Base-by-base conservation (phyloP, 2,113 vertebrate genomes). In the Lamprotornis superbus region DNA sequence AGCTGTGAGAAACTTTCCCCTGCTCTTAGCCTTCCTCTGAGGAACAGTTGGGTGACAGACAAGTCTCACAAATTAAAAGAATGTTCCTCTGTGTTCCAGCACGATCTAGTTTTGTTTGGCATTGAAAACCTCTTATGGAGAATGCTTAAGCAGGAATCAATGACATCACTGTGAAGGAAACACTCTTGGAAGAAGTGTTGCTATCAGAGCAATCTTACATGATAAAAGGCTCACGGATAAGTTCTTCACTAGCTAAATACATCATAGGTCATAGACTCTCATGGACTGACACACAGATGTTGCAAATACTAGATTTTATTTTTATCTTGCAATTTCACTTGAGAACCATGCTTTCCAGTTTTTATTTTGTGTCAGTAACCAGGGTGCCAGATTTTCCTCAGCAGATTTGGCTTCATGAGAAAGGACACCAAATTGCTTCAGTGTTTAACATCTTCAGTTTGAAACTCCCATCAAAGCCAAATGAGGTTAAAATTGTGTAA, bases 21-120 rank as follows among this genome's bases (percentile, higher is more conserved):
- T 0, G 1, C 21, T 75, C 15, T 47, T 46, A 21, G 56, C 44
- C 39, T 24, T 28, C 37, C 46, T 57, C 49, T 56, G 42, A 70
- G 60, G 39, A 77, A 31, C 19, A 39, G 31, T 8, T 83, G 83
- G 44, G 71, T 56, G 83, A 56, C 49, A 78, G 86, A 80, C 39
- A n/a, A 65, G 52, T 73, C 68, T 81, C 6, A 2, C 40, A 37
- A 64, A 40, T 64, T 61, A 46, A 47, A 90, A 64, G 63, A 94
- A 92, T 91, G 92, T 81, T 91, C 31, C 37, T 76, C 33, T 84
- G 73, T 91, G 71, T 88, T 94, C 63, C 77, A 50, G 73, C 61
- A 53, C 74, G 44, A 52, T 73, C 57, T 79, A 27, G 82, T 87
- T 96, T 91, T 79, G 67, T 87, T 93, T 90, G 85, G 87, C 82